phyloP scores from a whole-genome alignment of 2,797 vertebrate species.

The Phataginus tetradactyla region DNA sequence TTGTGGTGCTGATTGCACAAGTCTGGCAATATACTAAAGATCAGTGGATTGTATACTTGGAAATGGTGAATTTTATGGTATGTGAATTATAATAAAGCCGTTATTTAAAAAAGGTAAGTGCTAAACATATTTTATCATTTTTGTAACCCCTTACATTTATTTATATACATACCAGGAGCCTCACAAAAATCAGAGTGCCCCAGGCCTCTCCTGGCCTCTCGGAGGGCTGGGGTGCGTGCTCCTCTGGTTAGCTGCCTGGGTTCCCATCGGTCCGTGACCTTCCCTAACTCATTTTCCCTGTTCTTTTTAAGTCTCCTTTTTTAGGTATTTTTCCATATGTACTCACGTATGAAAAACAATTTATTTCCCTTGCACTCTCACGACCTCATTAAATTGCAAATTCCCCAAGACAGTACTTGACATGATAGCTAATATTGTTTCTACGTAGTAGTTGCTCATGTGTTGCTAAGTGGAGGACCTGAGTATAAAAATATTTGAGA shows the following conservation, averaged over 20 bases:
- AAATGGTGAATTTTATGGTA: background rate
- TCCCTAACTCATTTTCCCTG: background rate
- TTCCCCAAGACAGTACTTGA: background rate
- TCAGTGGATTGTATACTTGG: background rate
- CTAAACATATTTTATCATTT: background rate
- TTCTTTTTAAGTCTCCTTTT: background rate
- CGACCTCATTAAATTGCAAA: constrained; percentile 39
- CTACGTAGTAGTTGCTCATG: background rate
- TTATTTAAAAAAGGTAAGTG: background rate
- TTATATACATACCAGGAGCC: background rate
- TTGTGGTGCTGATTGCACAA: background rate
- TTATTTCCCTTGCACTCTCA: background rate
- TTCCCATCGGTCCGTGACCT: background rate
- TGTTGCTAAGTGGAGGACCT: background rate
- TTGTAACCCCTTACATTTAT: background rate
- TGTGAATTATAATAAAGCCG: background rate
- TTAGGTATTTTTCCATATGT: background rate
- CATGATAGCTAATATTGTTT: background rate
- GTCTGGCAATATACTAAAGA: background rate
- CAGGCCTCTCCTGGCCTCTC: background rate
- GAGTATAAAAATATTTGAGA: background rate
- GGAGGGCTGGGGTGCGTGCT: background rate
- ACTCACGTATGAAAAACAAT: background rate
- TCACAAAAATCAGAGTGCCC: background rate
- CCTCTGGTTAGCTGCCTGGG: rapidly evolving